Conservation (phyloP, 1,140 invertebrate genomes). For the Drosophila suzukii region DNA sequence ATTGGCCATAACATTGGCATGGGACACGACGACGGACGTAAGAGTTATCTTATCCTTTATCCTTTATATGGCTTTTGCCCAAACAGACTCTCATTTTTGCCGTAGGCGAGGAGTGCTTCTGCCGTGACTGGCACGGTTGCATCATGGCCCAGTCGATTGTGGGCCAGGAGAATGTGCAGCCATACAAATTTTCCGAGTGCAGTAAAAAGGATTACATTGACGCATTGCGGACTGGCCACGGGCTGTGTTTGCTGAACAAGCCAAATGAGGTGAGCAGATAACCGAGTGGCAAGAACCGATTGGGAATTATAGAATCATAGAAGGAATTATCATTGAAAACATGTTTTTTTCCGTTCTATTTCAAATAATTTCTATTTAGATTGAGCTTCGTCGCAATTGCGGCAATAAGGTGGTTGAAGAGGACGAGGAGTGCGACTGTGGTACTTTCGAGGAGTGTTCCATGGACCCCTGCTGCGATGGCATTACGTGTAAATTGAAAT, state of each 20-base stretch:
- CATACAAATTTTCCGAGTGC: constrained; percentile 96
- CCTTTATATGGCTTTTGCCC: background rate
- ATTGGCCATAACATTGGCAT: constrained; percentile 98
- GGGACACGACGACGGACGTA: constrained; percentile 95
- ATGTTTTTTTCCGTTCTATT: background rate
- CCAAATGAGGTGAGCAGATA: constrained; percentile 91
- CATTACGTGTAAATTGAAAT: constrained; percentile 95
- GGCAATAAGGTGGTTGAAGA: constrained; percentile 97
- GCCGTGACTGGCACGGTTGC: constrained; percentile 97
- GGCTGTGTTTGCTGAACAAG: constrained; percentile 95
- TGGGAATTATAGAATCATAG: background rate
- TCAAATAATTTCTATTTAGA: constrained; percentile 71
- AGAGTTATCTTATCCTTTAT: constrained; percentile 77
- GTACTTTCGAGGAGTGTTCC: constrained; percentile 93
- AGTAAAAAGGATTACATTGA: constrained; percentile 94
- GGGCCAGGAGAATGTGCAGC: constrained; percentile 95
- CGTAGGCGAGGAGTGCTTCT: constrained; percentile 90
- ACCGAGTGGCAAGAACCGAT: background rate
- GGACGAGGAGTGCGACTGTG: constrained; percentile 97
- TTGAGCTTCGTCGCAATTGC: constrained; percentile 91
- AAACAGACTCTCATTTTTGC: background rate
- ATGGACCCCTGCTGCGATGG: constrained; percentile 97
- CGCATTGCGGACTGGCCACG: constrained; percentile 90
- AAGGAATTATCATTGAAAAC: background rate
- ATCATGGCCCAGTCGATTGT: constrained; percentile 97